Percentiles rank a stretch among this genome's conserved stretches.
phyloP scores from a whole-genome alignment of 2,113 vertebrate genomes.

The Melospiza melodia region DNA sequence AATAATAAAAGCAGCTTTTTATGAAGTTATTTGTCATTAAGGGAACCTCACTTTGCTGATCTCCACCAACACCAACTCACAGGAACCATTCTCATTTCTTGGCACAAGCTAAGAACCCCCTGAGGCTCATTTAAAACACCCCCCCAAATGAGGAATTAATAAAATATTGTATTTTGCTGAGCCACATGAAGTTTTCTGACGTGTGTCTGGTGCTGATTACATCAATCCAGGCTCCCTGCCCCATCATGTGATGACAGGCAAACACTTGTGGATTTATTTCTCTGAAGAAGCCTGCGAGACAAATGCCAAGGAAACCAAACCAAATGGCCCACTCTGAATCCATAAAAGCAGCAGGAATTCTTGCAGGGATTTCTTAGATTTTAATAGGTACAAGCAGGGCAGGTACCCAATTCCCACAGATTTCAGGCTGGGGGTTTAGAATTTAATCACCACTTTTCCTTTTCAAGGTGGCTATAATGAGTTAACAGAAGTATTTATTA shows the following conservation, averaged over 20 bases:
- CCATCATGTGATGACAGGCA: constrained; percentile 20
- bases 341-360: constrained; percentile 40
- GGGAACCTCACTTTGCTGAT: not conserved
- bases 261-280: constrained; percentile 59
- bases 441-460: not conserved
- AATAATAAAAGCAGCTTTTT: not conserved
- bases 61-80: not conserved
- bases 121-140: constrained; percentile 25
- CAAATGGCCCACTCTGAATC: not conserved
- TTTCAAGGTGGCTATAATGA: not conserved
- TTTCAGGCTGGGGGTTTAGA: not conserved
- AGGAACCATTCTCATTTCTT: constrained; percentile 25
- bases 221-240: constrained; percentile 1
- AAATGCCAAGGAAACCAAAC: constrained; percentile 38
- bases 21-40: not conserved
- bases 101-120: constrained; percentile 36
- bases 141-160: constrained; percentile 5
- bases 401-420: not conserved
- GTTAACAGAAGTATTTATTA: not conserved
- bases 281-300: not conserved
- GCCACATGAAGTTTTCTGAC: constrained; percentile 44
- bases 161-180: constrained; percentile 31
- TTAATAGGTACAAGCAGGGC: not conserved
- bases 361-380: not conserved
- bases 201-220: constrained; percentile 43